Evolutionary conservation across 2,113 vertebrate genomes (phyloP), one percentile per base, ranked within the genome.

Genomic region (Halcyon senegalensis): DNA sequence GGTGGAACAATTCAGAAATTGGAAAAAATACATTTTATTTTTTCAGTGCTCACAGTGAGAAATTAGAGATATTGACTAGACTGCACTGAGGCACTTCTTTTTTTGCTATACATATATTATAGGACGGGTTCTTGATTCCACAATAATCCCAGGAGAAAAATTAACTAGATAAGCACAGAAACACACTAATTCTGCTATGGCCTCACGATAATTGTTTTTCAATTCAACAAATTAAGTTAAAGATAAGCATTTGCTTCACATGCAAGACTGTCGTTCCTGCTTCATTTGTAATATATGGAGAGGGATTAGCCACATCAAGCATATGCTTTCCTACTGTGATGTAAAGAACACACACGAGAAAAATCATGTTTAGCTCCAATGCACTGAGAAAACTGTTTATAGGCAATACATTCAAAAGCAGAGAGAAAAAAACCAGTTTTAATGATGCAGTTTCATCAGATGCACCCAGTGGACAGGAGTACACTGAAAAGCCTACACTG

Each of bases 191-290:
- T 95, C 48, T 89, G 69, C 53, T 93, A 53, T 64, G 35, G 41
- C 39, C 53, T 84, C 48, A 16, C 31, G 31, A 44, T 55, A 89
- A 78, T 21, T 75, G 35, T 14, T 84, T 68, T 63, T 30, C 64
- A 90, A 10, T 20, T 86, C 60, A 72, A 67, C 44, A 91, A 63
- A 84, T 80, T 77, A 80, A 70, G 16, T 67, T 87, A 67, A 95
- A 95, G 46, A n/a, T 64, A 89, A 87, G 64, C 27, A 82, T 84
- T 90, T 84, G 53, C 56, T 93, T 88, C 76, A 64, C 76, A 58
- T 35, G 35, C 48, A 84, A 75, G 79, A 64, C n/a, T 39, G 7
- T 16, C 35, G 55, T 53, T 87, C 27, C 53, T 7, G 4, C 31
- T 82, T 73, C 11, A 44, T 79, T 84, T 86, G 39, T 43, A 87